These are phyloP conservation scores for Hyles lineata DNA, from an alignment of 2,888 invertebrate genomes.

Conservation along the genomic window DNA sequence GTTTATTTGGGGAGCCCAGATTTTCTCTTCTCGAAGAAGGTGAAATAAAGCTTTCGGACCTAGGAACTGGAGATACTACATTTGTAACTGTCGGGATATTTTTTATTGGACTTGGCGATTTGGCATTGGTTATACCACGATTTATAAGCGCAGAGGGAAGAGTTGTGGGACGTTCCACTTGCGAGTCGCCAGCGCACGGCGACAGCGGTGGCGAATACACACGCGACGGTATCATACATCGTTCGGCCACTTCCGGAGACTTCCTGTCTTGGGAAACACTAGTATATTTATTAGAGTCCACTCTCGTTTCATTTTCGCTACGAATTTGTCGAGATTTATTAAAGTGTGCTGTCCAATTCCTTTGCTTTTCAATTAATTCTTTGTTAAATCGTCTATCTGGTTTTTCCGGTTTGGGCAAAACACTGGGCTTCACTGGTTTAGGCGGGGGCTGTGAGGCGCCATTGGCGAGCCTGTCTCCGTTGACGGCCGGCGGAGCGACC, in stretches of 20 bases:
- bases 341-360: slow-evolving; percentile 96
- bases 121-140: slow-evolving; percentile 67
- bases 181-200: slow-evolving; percentile 85
- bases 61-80: slow-evolving; percentile 35
- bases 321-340: slow-evolving; percentile 88
- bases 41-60: slow-evolving; percentile 59
- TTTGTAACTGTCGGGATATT: slow-evolving; percentile 60
- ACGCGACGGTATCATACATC: slow-evolving; percentile 74
- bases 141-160: slow-evolving; percentile 72
- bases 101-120: slow-evolving; percentile 79
- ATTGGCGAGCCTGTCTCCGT: slow-evolving; percentile 76
- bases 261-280: slow-evolving; percentile 70
- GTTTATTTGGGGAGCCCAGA: slow-evolving; percentile 58
- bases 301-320: slow-evolving; percentile 66
- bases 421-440: slow-evolving; percentile 82
- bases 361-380: slow-evolving; percentile 94
- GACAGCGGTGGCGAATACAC: slow-evolving; percentile 82
- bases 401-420: slow-evolving; percentile 91
- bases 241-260: slow-evolving; percentile 70
- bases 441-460: slow-evolving; percentile 76
- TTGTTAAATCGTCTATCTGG: slow-evolving; percentile 93
- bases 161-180: slow-evolving; percentile 72
- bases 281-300: slow-evolving; percentile 67
- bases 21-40: slow-evolving; percentile 61
- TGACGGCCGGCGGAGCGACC: slow-evolving; percentile 69